Conservation (phyloP, 2,113 vertebrate genomes). For the Eidolon helvum region DNA sequence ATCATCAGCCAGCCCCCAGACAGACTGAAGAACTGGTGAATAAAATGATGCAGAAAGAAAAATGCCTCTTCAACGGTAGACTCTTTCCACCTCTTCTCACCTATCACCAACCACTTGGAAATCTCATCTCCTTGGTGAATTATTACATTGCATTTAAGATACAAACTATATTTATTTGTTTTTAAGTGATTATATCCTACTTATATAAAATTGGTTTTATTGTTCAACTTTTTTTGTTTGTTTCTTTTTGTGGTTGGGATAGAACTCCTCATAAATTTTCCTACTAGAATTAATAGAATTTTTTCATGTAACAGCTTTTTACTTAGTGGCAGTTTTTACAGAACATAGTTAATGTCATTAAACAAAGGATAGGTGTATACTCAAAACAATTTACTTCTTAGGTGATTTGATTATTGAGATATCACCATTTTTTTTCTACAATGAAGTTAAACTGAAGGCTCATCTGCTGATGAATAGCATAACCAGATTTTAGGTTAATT, state of each 20-base stretch:
- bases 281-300: neutral
- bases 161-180: neutral
- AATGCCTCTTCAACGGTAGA: neutral
- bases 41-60: neutral
- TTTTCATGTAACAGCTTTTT: slow-evolving; percentile 29
- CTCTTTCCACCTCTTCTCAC: neutral
- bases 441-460: slow-evolving; percentile 51
- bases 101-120: neutral
- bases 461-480: slow-evolving; percentile 62
- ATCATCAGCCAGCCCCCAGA: neutral
- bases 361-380: slow-evolving; percentile 30
- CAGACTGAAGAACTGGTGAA: neutral
- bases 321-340: neutral
- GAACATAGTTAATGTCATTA: slow-evolving; percentile 37
- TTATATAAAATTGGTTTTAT: neutral
- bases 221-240: neutral
- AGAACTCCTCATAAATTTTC: neutral
- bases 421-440: slow-evolving; percentile 59
- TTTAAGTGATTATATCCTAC: neutral
- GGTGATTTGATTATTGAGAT: slow-evolving; percentile 74
- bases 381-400: slow-evolving; percentile 54
- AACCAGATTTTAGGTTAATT: slow-evolving; percentile 75
- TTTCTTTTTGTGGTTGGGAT: neutral
- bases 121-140: neutral
- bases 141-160: neutral